Base-by-base conservation (phyloP, 2,888 invertebrate species). In the Patella pellucida region DNA sequence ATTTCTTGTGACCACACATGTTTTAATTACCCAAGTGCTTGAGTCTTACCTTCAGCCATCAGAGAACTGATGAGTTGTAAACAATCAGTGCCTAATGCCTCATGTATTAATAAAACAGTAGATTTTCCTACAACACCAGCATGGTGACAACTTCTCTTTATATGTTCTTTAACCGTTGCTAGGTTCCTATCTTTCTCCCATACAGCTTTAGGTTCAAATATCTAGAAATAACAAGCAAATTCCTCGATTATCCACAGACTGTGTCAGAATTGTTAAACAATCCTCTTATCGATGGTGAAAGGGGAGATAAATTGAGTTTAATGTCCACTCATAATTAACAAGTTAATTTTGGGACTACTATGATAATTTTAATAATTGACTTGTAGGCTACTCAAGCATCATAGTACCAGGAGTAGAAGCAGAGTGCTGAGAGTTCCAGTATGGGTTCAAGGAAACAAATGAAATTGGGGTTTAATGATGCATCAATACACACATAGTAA, bases 161-260 rank as follows among this genome's bases (percentile, higher is more conserved):
- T 85, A 78, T 88, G 85, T 67, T 85, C 85, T 9, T 80, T 79
- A 7, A 89, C 82, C 16, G 86, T 82, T n/a, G 76, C 41, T 41
- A 84, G 78, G 72, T 85, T 88, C 78, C 84, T 83, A 14, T 75
- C 73, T 0, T 79, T 62, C 52, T 82, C 82, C 23, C 84, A 79
- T 75, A 87, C 86, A 3, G 83, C 81, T 75, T 88, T 86, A 15
- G 88, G 88, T 76, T 90, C 89, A 83, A 86, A 89, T 73, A 90
- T 76, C 89, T 89, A 77, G 12, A 81, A 78, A 74, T 16, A 68
- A 15, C 73, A 12, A n/a, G 52, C 16, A 16, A 15, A 69, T 23
- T 69, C 7, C 69, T 1, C 16, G 7, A 69, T 23, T 5, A 19
- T 62, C 19, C 19, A n/a, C 62, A 7, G 62, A 9, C 5, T 19